A percentile compares a stretch with the other conserved stretches of the same genome.
phyloP scores from a whole-genome alignment of 1,140 invertebrate genomes.

The Camponotus floridanus region DNA sequence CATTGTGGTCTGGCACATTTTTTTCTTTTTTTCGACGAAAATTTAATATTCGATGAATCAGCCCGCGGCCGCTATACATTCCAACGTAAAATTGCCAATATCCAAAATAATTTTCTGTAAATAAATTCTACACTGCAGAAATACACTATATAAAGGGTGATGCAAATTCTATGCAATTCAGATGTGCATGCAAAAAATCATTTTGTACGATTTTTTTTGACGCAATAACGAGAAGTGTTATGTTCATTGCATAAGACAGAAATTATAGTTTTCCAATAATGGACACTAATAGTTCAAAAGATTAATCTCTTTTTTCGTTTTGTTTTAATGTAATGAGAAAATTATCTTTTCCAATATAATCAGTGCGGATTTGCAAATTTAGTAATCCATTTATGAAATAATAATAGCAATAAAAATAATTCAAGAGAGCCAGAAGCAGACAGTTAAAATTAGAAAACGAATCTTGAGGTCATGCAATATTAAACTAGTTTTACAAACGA shows the following conservation, averaged over 20 bases:
- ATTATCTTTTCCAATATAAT: not conserved
- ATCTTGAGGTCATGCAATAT: not conserved
- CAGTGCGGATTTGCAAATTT: not conserved
- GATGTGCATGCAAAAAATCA: not conserved
- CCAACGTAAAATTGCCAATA: constrained; percentile 58
- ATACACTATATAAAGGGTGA: not conserved
- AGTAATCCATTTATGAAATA: too few relatives aligned
- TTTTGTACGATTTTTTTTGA: not conserved
- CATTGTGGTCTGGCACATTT: not conserved
- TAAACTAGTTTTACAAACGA: not conserved
- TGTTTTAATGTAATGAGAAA: not conserved
- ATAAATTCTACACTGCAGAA: constrained; percentile 25
- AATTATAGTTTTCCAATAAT: not conserved
- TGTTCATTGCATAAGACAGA: not conserved
- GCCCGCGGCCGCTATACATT: constrained; percentile 49
- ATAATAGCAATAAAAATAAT: not conserved
- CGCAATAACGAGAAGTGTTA: not conserved
- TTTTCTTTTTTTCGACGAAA: constrained; percentile 47
- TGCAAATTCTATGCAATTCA: constrained; percentile 3
- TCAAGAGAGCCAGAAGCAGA: not conserved
- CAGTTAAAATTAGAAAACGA: not conserved
- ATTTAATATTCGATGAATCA: constrained; percentile 50
- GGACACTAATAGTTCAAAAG: not conserved
- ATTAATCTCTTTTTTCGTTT: not conserved
- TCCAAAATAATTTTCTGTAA: constrained; percentile 44